Base-by-base conservation (phyloP, 2,113 vertebrate genomes). In the Cynoglossus semilaevis region DNA sequence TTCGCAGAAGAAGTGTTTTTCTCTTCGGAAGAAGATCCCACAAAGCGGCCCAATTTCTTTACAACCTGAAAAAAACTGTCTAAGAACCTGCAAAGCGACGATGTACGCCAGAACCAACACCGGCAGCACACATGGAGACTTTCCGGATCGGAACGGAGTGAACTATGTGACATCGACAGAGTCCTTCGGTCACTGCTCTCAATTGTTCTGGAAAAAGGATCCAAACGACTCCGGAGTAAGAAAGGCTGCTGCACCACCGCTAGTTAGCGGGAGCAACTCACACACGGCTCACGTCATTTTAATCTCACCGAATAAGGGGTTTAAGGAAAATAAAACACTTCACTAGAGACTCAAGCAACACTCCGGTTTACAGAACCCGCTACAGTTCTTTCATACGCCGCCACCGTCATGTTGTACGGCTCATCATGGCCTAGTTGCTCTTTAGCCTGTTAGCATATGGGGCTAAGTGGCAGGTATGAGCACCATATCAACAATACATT, bases 191-290 rank as follows among this genome's bases (percentile, higher is more conserved):
- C 87, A 88, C 79, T 88, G 87, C 82, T 81, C 87, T 38, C 87
- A 88, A 76, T 82, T 88, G 82, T 88, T 88, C 87, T 88, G 87
- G 87, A 88, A 88, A 77, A 88, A 88, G 77, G 87, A 88, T 63
- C 87, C 87, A 58, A 87, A 77, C 82, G 87, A 88, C 76, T 85
- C 86, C 78, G 86, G 86, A 80, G 87, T 88, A 88, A 88, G 87
- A 87, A 74, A 81, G 43, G 58, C 68, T 80, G 66, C 72, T 29
- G 22, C 44, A 36, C 50, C 54, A 22, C 46, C 54, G 48, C 63
- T 73, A 68, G 67, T 79, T 58, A 57, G 58, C 65, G 40, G 70
- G 51, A 46, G 34, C 16, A 44, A 49, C 57, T 43, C 16, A 34
- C 38, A 18, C 11, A 34, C 40, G 17, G 51, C 58, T 16, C n/a